Evolutionary conservation across 2,113 vertebrate genomes (phyloP).

Genomic region (Pluvianellus socialis): DNA sequence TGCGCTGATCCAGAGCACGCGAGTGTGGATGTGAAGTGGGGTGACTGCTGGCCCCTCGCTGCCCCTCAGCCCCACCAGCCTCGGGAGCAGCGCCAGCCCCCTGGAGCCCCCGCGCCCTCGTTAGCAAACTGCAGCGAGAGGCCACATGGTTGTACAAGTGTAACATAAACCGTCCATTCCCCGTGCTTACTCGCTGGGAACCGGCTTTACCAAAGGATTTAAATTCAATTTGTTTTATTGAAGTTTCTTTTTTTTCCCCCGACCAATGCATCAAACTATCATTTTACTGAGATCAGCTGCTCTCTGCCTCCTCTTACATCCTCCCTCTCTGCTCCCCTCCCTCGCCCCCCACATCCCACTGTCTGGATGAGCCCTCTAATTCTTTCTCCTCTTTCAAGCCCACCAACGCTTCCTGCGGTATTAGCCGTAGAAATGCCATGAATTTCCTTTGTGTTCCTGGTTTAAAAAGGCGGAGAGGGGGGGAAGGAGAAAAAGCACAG

Average conservation of each 20-base stretch:
- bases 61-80: background rate
- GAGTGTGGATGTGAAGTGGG: background rate
- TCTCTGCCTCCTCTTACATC: background rate
- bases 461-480: background rate
- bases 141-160: background rate
- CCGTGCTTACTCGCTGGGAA: background rate
- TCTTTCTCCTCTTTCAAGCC: constrained; percentile 52
- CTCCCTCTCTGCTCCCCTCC: background rate
- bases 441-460: constrained; percentile 40
- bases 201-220: constrained; percentile 5
- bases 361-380: constrained; percentile 54
- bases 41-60: fast-evolving
- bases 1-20: fast-evolving
- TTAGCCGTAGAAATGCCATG: constrained; percentile 31
- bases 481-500: constrained; percentile 10
- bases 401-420: constrained; percentile 28
- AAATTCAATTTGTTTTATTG: constrained; percentile 67
- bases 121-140: background rate
- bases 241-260: background rate
- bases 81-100: background rate
- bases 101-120: fast-evolving
- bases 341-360: background rate
- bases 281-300: constrained; percentile 52
- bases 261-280: constrained; percentile 22
- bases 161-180: background rate